Evolutionary conservation across 2,888 invertebrate genomes (phyloP), one percentile per base, ranked within the genome.

Genomic region (Slavum lentiscoides): DNA sequence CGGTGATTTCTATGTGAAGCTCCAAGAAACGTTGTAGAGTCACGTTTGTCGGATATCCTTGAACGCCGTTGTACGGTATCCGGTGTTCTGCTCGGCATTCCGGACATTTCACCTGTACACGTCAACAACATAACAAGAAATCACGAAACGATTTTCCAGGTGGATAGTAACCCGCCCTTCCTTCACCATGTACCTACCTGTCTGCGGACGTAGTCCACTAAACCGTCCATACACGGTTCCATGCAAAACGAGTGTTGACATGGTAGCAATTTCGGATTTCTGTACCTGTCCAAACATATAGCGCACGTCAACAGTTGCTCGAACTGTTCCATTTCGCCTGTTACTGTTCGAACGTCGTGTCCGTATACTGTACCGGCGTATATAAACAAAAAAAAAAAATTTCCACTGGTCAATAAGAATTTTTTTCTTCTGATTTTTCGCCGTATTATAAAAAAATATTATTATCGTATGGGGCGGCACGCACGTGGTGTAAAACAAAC

Each of bases 231-330:
- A 88, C 99, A 99, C 77, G 98, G 98, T 86, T 97, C 96, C 94
- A 96, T 95, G 87, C 99, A 99, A 88, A 96, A 98, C 85, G 98
- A 98, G 91, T 99, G 99, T 90, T 99, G 98, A 87, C 98, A 98
- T 92, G 98, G 98, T 86, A 99, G 88, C 86, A 99, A 90, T 89
- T 98, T 98, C n/a, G 99, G 99, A 87, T 96, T 96, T 85, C 95
- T 91, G 88, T 94, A 99, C 86, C 98, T 91, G 89, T 99, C 98
- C 87, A 98, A 89, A 88, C 99, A 99, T 86, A 99, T 97, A 87
- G 98, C 95, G 89, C 99, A 99, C 84, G 97, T 97, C 86, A 99
- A 90, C 87, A 99, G 90, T 88, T 97, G 96, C 88, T 98, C 98
- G 87, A 96, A 95, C 90, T 95, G 95, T 91, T 95, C 95, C 95